Conservation (phyloP, 2,113 vertebrate genomes). For the Myodes glareolus region DNA sequence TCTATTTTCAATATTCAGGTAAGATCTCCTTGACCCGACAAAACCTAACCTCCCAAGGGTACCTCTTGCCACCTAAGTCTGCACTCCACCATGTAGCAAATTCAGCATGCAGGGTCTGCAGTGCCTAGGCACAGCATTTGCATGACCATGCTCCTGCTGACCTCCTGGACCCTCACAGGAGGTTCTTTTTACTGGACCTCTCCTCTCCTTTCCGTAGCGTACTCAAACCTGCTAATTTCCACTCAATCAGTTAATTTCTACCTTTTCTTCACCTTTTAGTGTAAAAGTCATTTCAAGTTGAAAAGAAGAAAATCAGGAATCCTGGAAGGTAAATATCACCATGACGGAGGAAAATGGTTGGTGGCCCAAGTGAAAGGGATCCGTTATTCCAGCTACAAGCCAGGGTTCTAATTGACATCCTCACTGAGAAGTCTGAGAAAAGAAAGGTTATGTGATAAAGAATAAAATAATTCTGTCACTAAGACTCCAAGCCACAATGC, state of each 20-base stretch:
- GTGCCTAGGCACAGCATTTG: neutral
- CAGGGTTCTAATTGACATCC: neutral
- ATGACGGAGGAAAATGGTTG: neutral
- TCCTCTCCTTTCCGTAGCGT: neutral
- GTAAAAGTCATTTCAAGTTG: conserved; percentile 26
- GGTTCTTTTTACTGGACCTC: neutral
- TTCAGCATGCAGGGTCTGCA: neutral
- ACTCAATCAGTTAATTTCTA: neutral
- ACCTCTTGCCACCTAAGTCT: neutral
- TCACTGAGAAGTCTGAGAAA: neutral
- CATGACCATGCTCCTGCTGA: neutral
- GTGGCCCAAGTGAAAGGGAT: neutral
- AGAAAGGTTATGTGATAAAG: neutral
- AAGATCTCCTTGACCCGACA: neutral
- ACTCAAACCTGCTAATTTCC: neutral
- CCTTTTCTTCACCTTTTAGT: neutral
- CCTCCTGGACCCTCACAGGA: neutral
- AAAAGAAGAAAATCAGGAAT: conserved; percentile 16
- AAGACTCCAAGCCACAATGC: neutral
- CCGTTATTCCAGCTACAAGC: neutral
- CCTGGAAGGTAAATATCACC: neutral
- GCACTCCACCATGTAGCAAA: neutral
- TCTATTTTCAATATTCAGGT: conserved; percentile 40
- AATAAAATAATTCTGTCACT: neutral
- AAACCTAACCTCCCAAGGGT: neutral